phyloP scores from a whole-genome alignment of 2,797 vertebrate genomes.

The Parauchenoglanis ngamensis region DNA sequence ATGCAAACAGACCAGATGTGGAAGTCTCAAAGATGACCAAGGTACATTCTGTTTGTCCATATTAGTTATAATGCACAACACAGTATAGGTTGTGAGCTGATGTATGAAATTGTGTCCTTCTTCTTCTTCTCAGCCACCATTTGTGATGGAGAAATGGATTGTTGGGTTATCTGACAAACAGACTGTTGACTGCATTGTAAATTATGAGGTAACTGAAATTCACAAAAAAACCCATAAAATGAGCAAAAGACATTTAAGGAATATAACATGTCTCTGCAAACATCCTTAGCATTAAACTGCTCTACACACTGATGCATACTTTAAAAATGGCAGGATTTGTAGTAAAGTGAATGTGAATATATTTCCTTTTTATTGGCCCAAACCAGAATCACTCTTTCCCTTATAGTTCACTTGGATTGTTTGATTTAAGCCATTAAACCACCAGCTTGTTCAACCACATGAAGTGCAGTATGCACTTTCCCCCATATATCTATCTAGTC shows the following conservation, averaged over 20 bases:
- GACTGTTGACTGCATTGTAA: slow-evolving; percentile 88
- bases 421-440: slow-evolving; percentile 30
- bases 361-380: not conserved
- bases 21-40: slow-evolving; percentile 93
- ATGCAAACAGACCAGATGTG: slow-evolving; percentile 83
- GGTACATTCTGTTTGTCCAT: slow-evolving; percentile 67
- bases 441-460: not conserved
- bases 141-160: slow-evolving; percentile 99
- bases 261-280: not conserved
- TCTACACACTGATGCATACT: not conserved
- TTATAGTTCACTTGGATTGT: slow-evolving; percentile 23
- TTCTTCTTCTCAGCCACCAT: slow-evolving; percentile 85
- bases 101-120: not conserved
- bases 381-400: not conserved
- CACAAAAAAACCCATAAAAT: not conserved
- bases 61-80: not conserved
- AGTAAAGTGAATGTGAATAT: not conserved
- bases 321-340: not conserved
- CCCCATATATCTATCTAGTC: not conserved
- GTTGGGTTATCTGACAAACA: slow-evolving; percentile 84
- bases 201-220: slow-evolving; percentile 87
- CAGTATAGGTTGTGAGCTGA: not conserved
- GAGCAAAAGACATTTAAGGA: not conserved
- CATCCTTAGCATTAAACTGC: not conserved
- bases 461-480: not conserved